Evolutionary conservation across 2,113 vertebrate species (phyloP), one percentile per base, ranked within the genome.

Genomic region (Falco punctatus): DNA sequence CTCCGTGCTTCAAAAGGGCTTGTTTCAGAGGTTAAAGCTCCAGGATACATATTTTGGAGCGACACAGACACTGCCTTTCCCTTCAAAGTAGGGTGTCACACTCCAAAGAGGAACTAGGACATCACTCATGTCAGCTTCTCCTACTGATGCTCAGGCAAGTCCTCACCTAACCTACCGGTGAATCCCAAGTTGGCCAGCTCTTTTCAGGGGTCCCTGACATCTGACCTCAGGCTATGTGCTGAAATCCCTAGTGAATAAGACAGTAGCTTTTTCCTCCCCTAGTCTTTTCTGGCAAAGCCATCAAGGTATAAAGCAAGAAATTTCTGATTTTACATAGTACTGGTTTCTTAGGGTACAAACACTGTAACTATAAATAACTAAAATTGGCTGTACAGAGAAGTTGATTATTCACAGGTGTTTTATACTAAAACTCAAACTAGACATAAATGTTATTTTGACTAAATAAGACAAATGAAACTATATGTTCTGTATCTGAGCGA

Each of bases 371-470:
- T 32, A 82, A 92, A 66, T 19, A 23, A 6, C 5, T 48, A 64
- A 82, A 90, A 82, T 3, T 55, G 26, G 15, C 15, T 52, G 48
- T 22, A 32, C 19, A 44, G 5, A 33, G 5, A 65, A 49, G 92
- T 90, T 88, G 92, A 93, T 92, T 44, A 94, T 94, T 92, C 33
- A 80, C 58, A 58, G 35, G 3, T 80, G 33, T 70, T 92, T 95
- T 81, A 86, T 30, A 78, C 22, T 32, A 77, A 85, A 96, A 90
- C 78, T 90, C 58, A 65, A 82, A 69, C 24, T 28, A 86, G 35
- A 86, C 11, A 18, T 30, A 75, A 57, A 65, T 54, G 46, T 49
- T 96, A 69, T 95, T 95, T 95, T 94, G 62, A 72, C 62, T 94
- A 95, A 92, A 91, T 58, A 96, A 75, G 49, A 94, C 4, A 49